Conservation (phyloP, 2,797 vertebrate genomes). For the Tiaroga cobitis region DNA sequence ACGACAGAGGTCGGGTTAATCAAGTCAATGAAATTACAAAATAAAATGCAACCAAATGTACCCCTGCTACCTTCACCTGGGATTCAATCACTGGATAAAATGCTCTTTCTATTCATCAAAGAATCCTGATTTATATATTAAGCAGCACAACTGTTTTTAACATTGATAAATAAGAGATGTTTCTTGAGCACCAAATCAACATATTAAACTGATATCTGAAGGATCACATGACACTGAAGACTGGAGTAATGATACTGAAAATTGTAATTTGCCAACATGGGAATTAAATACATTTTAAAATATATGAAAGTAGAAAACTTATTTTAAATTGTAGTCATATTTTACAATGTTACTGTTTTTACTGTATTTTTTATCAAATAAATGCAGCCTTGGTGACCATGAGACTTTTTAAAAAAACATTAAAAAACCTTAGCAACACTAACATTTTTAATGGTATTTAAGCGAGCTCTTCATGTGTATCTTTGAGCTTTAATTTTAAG, state of each 20-base stretch:
- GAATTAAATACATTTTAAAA: background rate
- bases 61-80: background rate
- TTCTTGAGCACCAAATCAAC: background rate
- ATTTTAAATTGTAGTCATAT: background rate
- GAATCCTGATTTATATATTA: too few species aligned
- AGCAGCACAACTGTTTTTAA: background rate
- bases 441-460: background rate
- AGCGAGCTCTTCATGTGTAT: background rate
- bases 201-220: background rate
- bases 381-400: background rate
- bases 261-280: background rate
- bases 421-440: too few species aligned
- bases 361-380: background rate
- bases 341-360: background rate
- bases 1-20: background rate
- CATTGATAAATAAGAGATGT: background rate
- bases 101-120: background rate
- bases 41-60: background rate
- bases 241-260: background rate
- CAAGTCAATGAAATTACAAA: constrained; percentile 1
- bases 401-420: background rate
- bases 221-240: background rate
- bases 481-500: constrained; percentile 1
- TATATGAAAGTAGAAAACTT: background rate
- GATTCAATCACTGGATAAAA: background rate